Base-by-base conservation (phyloP, 2,797 vertebrate species). In the Holocentrus rufus region DNA sequence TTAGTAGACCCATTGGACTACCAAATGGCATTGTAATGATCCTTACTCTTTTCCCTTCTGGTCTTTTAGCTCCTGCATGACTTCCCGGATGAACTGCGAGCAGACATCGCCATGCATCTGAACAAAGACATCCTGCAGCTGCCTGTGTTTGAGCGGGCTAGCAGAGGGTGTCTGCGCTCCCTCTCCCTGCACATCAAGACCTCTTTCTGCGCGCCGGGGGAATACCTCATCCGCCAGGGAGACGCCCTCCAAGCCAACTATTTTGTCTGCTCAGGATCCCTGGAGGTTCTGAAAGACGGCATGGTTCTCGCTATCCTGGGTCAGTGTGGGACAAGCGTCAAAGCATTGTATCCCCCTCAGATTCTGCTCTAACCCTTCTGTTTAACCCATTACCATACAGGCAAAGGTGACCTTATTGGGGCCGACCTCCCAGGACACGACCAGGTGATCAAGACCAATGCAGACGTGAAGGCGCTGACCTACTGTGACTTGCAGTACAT, bases 41-140 rank as follows among this genome's bases (percentile, higher is more conserved):
- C 44, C 25, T 59, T 10, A 6, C 9, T 13, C 30, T 42, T 15
- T 36, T 18, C 17, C 14, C 25, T 13, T 23, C 17, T 14, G 46
- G 1, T 59, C 1, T 4, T 31, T 68, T 81, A 99, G 97, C 93
- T 99, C 71, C 93, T 99, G 72, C 96, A 95, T 1, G 96, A 98
- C 93, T 99, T 98, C 88, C 97, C 97, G 0, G 97, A 98, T 0
- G 97, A 99, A 86, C 93, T 99, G 80, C 95, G 96, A 0, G 97
- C 97, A 0, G 97, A 99, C 49, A 96, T 99, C 31, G 96, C 97
- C 80, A 97, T 98, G 97, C 96, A 98, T 82, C 93, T 98, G 74
- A 96, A 99, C 90, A 97, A 98, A 90, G 97, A 98, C 92, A 98
- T 99, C 90, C 91, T 99, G 89, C 97, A 96, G 94, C 93, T 99